These are phyloP conservation scores for Pipistrellus kuhlii DNA, from an alignment of 2,797 vertebrate species.

Conservation along the genomic window DNA sequence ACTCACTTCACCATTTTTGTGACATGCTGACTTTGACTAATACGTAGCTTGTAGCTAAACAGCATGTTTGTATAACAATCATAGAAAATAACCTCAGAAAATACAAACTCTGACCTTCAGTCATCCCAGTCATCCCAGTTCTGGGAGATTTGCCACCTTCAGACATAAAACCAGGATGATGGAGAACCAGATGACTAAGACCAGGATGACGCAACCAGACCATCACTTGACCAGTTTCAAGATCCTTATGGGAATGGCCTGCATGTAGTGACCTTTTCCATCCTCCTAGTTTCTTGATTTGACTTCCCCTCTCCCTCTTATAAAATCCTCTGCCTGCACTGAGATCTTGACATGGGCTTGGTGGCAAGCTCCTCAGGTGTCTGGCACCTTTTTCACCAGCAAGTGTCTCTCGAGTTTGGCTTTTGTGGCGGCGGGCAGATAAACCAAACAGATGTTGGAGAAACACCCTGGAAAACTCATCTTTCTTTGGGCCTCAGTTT, in stretches of 20 bases:
- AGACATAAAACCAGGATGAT: background rate
- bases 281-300: background rate
- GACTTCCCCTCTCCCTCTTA: background rate
- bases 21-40: background rate
- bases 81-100: background rate
- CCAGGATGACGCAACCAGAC: background rate
- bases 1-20: background rate
- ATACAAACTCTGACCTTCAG: background rate
- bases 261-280: background rate
- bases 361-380: background rate
- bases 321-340: background rate
- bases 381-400: background rate
- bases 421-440: background rate
- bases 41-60: background rate
- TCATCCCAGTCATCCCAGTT: background rate
- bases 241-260: background rate
- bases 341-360: background rate
- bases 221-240: background rate
- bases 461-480: background rate
- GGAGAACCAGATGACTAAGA: background rate
- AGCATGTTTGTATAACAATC: background rate
- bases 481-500: background rate
- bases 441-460: accelerated
- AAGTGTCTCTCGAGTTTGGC: background rate
- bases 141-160: background rate